Evolutionary conservation across 2,797 vertebrate genomes (phyloP).

Genomic region (Danio tinwini): DNA sequence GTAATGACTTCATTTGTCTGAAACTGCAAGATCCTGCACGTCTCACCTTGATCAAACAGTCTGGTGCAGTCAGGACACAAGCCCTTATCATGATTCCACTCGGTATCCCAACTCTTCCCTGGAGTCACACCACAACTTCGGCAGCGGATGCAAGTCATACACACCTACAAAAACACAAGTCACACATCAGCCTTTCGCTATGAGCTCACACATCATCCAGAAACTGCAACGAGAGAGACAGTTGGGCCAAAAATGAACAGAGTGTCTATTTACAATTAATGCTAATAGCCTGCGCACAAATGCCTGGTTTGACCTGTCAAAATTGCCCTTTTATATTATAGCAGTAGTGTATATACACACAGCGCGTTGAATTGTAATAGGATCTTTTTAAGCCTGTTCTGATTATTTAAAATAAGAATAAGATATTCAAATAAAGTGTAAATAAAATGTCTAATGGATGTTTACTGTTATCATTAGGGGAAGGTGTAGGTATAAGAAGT

Average conservation of each 20-base stretch:
- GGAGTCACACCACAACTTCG: constrained; percentile 92
- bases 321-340: too few species aligned
- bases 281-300: too few species aligned
- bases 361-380: too few species aligned
- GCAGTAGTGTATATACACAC: too few species aligned
- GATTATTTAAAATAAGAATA: too few species aligned
- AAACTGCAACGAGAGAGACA: not conserved
- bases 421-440: not conserved
- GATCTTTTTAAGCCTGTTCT: too few species aligned
- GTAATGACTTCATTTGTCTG: too few species aligned
- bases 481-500: not conserved
- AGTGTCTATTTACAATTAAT: not conserved
- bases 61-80: constrained; percentile 89
- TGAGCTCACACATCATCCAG: not conserved
- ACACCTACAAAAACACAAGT: constrained; percentile 76
- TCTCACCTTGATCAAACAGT: constrained; percentile 87
- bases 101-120: constrained; percentile 87
- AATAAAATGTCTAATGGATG: not conserved
- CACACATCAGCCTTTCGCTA: not conserved
- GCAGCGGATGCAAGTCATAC: constrained; percentile 90
- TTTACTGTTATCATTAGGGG: too few species aligned
- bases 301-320: too few species aligned
- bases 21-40: not conserved
- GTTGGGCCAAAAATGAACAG: not conserved
- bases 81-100: constrained; percentile 89